Evolutionary conservation across 2,113 vertebrate genomes (phyloP), one percentile per base, ranked within the genome.

Genomic region (Tursiops truncatus): DNA sequence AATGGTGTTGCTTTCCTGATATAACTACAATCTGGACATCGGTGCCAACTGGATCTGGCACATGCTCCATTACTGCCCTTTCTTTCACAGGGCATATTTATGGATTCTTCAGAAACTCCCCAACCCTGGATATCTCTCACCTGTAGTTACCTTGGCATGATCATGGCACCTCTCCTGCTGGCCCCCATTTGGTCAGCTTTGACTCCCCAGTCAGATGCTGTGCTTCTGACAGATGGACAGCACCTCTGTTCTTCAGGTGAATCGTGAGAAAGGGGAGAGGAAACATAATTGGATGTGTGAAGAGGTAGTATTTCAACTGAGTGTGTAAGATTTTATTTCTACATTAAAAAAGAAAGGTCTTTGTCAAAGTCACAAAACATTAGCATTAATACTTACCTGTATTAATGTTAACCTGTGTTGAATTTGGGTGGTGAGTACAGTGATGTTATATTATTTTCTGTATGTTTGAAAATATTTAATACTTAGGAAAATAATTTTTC

Each of bases 401-500:
- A 11, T 53, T 86, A 90, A 12, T 3, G 8, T 44, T 62, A 65
- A 31, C 26, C 63, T 31, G 6, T 50, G 8, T 41, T 87, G 26
- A 80, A 92, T 79, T 41, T 70, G 44, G 6, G 26, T 73, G n/a
- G 38, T 23, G 31, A 53, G 21, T 82, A 53, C 7, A 86, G 8
- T 1, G 41, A 58, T 60, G 12, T 23, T 28, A 25, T 36, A 41
- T 62, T 53, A 23, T 70, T 89, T 86, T 86, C 28, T 86, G 25
- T 63, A 44, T 88, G 7, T 50, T 23, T 79, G 14, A 63, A 80
- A 93, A 74, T 38, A 65, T n/a, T 65, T 47, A 71, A 77, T 84
- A 44, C n/a, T 91, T 94, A 67, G 56, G 63, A 88, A 95, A 88
- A 38, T 25, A 63, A 36, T 50, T 70, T 90, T 81, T 89, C 63